Conservation (phyloP, 1,140 invertebrate species). For the Cephus cinctus region DNA sequence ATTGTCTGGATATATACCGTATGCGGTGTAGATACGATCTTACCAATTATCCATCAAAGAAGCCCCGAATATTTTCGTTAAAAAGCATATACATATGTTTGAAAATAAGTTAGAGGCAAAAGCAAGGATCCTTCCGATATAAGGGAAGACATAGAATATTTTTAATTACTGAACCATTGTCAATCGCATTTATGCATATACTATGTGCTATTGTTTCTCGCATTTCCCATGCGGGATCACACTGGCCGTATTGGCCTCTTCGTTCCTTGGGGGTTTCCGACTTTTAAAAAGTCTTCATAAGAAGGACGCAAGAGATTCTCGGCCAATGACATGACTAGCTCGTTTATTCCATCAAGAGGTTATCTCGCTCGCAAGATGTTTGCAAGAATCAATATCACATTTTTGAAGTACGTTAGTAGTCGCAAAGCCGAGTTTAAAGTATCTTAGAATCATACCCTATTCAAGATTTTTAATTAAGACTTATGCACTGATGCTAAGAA, state of each 20-base stretch:
- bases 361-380: neutral
- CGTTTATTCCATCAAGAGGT: neutral
- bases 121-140: too few relatives aligned
- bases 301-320: neutral
- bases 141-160: neutral
- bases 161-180: neutral
- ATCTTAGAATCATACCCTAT: too few relatives aligned
- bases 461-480: too few relatives aligned
- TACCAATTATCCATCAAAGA: too few relatives aligned
- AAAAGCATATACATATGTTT: too few relatives aligned
- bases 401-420: neutral
- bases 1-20: too few relatives aligned
- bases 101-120: too few relatives aligned
- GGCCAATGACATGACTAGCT: neutral
- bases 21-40: too few relatives aligned
- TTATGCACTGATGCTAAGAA: too few relatives aligned
- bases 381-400: slow-evolving; percentile 5
- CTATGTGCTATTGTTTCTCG: slow-evolving; percentile 1
- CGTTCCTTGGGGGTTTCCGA: slow-evolving; percentile 5
- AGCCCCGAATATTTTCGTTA: too few relatives aligned
- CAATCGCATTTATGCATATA: neutral
- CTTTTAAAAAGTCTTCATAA: slow-evolving; percentile 3
- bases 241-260: neutral
- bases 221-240: neutral
- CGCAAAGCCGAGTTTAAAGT: neutral